Conservation (phyloP, 2,797 vertebrate genomes). For the Erethizon dorsatum region DNA sequence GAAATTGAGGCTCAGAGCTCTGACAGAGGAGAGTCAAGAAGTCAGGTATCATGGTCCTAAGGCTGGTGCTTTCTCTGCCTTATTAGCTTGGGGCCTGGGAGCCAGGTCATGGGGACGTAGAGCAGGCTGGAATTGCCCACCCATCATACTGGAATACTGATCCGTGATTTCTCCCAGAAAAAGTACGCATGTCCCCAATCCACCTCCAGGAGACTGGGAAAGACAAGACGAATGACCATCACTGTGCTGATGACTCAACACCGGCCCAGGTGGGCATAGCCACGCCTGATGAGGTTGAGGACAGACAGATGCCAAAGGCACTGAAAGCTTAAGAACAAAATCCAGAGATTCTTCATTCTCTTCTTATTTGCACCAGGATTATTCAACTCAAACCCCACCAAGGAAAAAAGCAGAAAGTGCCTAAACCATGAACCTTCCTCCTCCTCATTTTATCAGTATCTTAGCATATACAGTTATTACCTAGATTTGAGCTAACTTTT, state of each 20-base stretch:
- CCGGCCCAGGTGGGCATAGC: not conserved
- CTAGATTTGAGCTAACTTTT: not conserved
- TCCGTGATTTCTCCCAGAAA: slow-evolving; percentile 16
- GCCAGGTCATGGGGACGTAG: not conserved
- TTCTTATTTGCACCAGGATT: not conserved
- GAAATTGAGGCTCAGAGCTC: not conserved
- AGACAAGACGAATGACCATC: not conserved
- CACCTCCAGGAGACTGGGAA: not conserved
- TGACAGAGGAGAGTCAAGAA: not conserved
- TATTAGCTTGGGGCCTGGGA: not conserved
- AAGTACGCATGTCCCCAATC: not conserved
- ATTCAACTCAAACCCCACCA: slow-evolving; percentile 40
- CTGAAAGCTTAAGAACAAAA: not conserved
- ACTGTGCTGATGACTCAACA: not conserved
- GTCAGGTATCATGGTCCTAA: not conserved
- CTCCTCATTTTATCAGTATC: not conserved
- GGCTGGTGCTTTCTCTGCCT: not conserved
- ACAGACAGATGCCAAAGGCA: not conserved
- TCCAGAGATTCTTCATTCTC: not conserved
- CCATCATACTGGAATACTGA: not conserved
- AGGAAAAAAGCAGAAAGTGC: slow-evolving; percentile 41
- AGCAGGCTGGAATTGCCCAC: not conserved
- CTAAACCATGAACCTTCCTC: not conserved
- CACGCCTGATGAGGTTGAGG: not conserved
- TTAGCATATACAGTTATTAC: not conserved